Evolutionary conservation across 2,888 invertebrate genomes (phyloP), one percentile per base, ranked within the genome.

Genomic region (Zaprionus obscuricornis): DNA sequence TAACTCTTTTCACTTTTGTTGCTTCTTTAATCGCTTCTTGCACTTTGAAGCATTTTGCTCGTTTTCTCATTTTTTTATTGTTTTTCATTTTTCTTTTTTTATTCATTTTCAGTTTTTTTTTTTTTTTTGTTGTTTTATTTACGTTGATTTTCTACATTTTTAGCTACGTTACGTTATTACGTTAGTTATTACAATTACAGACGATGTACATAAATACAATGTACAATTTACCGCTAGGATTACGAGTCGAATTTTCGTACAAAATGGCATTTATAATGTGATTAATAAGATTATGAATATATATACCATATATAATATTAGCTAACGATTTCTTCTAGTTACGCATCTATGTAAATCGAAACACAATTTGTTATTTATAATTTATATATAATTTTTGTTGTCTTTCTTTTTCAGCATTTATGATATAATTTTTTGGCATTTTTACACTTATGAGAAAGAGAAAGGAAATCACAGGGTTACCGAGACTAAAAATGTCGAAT

Each of bases 1-100:
- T 89, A 69, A 83, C 82, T 86, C 85, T 86, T 86, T 81, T 86
- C 85, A 84, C 86, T 86, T 81, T 86, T 64, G 47, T 62, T 74
- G 71, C 74, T 71, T 74, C 13, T 63, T 68, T 37, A 14, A 47
- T 45, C 31, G 74, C 70, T 55, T 59, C 20, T 60, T 39, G 58
- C 58, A 55, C 10, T 45, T 50, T 49, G 13, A 72, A 64, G 73
- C 75, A 83, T 57, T 71, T 78, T 74, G 79, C 86, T 78, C 83
- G 71, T 66, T 57, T 16, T 34, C 34, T 37, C 42, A 29, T 17
- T 22, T 34, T 14, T 11, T 4, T 3, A 36, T 40, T n/a, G 26
- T 26, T 29, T 13, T 11, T 50, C 62, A 50, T 39, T 40, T 40
- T 40, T 45, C 57, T 37, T 47, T 24, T 46, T 49, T 11, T 4